Conservation (phyloP, 1,140 invertebrate species). For the Eriosoma lanigerum region DNA sequence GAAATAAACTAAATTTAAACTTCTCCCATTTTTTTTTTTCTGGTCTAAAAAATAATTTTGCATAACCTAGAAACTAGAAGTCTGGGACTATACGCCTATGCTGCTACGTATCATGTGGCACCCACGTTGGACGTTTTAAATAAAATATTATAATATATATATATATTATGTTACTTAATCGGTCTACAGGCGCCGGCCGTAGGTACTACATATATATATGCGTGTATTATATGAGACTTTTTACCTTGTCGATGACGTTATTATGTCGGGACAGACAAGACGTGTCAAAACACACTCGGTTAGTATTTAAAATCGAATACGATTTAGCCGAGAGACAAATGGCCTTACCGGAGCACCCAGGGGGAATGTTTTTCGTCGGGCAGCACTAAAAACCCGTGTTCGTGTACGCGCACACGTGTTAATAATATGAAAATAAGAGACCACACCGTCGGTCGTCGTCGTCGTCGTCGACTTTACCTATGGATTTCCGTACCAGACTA, state of each 20-base stretch:
- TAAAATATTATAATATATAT: background rate
- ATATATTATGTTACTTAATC: too few relatives aligned
- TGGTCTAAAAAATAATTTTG: too few relatives aligned
- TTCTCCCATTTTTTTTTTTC: too few relatives aligned
- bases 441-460: conserved; percentile 19
- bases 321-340: background rate
- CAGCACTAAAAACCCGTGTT: conserved; percentile 2
- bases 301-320: background rate
- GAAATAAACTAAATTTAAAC: too few relatives aligned
- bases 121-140: background rate
- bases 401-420: background rate
- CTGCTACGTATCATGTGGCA: conserved; percentile 26
- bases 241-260: conserved; percentile 35
- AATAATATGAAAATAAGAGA: background rate
- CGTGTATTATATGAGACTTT: background rate
- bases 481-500: background rate
- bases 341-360: background rate
- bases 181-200: background rate
- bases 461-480: background rate
- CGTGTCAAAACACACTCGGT: conserved; percentile 41
- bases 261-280: conserved; percentile 38
- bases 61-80: too few relatives aligned
- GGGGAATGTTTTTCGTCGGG: conserved; percentile 37
- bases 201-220: background rate
- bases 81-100: too few relatives aligned